phyloP scores from a whole-genome alignment of 1,140 invertebrate species.

The Acromyrmex charruanus region DNA sequence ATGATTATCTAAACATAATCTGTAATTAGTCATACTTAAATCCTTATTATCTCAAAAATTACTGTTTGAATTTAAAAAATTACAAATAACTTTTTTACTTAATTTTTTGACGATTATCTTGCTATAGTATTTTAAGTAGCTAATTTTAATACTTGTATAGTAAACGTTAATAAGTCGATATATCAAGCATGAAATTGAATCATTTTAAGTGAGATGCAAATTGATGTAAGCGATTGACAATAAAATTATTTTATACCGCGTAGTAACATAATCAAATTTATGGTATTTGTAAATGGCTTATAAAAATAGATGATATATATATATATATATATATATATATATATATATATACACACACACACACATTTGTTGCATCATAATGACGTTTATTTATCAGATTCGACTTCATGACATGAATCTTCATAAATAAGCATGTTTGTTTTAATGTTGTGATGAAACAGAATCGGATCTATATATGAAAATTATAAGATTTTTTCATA shows the following conservation, averaged over 20 bases:
- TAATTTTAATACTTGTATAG: not conserved
- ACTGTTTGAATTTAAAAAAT: not conserved
- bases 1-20: too few relatives aligned
- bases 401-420: not conserved
- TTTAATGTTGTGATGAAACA: not conserved
- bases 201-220: constrained; percentile 34
- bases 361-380: not conserved
- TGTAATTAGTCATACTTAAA: too few relatives aligned
- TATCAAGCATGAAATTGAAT: constrained; percentile 42
- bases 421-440: not conserved
- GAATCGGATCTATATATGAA: not conserved
- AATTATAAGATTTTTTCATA: not conserved
- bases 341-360: too few relatives aligned
- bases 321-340: too few relatives aligned
- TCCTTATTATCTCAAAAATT: too few relatives aligned
- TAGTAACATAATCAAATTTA: constrained; percentile 29
- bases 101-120: too few relatives aligned
- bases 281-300: not conserved
- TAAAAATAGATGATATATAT: not conserved
- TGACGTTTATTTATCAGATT: not conserved
- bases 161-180: constrained; percentile 28
- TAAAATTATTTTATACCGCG: constrained; percentile 17
- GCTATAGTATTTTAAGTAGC: too few relatives aligned
- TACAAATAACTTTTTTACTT: not conserved
- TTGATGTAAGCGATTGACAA: constrained; percentile 15